Percentiles rank a stretch among this genome's conserved stretches.
Evolutionary conservation across 2,888 invertebrate genomes (phyloP).

Genomic region (Hydrotaea cyrtoneurina): DNA sequence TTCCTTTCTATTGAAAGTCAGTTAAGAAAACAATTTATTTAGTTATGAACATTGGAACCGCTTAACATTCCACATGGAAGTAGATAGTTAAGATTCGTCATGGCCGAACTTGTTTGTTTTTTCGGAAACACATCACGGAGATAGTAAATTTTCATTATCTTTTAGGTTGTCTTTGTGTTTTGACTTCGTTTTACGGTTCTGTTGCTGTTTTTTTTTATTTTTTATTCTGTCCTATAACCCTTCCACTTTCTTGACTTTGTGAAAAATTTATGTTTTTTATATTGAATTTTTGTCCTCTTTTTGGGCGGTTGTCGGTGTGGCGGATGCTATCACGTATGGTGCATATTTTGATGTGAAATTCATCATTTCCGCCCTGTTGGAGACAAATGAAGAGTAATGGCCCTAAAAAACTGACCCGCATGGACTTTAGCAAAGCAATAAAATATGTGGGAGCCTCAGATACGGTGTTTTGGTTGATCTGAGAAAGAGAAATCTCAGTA

Average conservation of each 20-base stretch:
- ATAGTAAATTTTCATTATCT: conserved; percentile 54
- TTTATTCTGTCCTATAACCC: conserved; percentile 13
- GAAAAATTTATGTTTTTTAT: conserved; percentile 40
- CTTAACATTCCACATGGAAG: too few species aligned
- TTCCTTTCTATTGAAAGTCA: too few species aligned
- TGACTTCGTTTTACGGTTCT: not conserved
- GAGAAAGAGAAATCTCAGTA: not conserved
- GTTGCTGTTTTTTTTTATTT: not conserved
- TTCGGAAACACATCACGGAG: not conserved
- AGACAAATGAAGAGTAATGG: conserved; percentile 66
- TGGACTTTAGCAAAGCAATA: conserved; percentile 14
- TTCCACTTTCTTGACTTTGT: conserved; percentile 31
- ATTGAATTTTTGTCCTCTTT: conserved; percentile 9
- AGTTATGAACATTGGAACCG: too few species aligned
- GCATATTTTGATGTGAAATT: conserved; percentile 55
- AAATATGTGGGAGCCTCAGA: not conserved
- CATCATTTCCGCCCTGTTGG: conserved; percentile 67
- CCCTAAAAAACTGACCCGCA: conserved; percentile 14
- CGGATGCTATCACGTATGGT: conserved; percentile 14
- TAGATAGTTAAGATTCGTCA: too few species aligned
- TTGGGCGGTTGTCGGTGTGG: too few species aligned
- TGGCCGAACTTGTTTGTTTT: too few species aligned
- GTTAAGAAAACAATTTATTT: too few species aligned
- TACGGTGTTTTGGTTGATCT: not conserved
- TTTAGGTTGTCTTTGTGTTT: conserved; percentile 23